Base-by-base conservation (phyloP, 2,113 vertebrate species). In the Gadus macrocephalus region DNA sequence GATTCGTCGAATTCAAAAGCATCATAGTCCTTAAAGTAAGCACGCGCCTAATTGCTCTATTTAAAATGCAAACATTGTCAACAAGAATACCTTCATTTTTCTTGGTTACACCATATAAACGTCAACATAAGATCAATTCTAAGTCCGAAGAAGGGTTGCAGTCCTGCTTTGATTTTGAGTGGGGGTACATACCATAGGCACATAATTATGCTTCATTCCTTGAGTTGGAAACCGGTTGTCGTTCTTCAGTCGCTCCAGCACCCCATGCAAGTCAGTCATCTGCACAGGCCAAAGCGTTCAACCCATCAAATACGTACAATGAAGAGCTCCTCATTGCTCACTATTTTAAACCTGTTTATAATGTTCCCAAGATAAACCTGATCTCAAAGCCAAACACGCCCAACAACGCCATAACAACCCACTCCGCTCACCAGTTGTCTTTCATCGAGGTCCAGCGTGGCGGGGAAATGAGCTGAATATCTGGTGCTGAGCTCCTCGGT, bases 161-260 rank as follows among this genome's bases (percentile, higher is more conserved):
- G 8, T 9, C 42, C 42, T 49, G 42, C 9, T 49, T 14, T 49
- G 42, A 7, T 11, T 49, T 49, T 11, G 8, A 49, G 42, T 49
- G 8, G 2, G 12, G 42, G 42, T 12, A 49, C 42, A 38, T 75
- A 88, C 86, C 81, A 76, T 56, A 19, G 87, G 84, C 63, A 89
- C 67, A 73, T 79, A 73, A 35, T 80, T 75, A 3, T 85, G 79
- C 58, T 86, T 90, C 79, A 85, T 88, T 69, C 74, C 81, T 3
- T 80, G 59, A 70, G 68, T n/a, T 75, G 82, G 82, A 78, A 86
- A 72, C 42, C 75, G 68, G 68, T 80, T 78, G 67, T 80, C 77
- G 67, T 85, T 86, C 64, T 87, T 83, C 73, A 90, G 84, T 75
- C 76, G 83, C 49, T 89, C 81, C 82, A 88, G 77, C 72, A 90